phyloP scores from a whole-genome alignment of 2,113 vertebrate genomes.

The Sinocyclocheilus rhinocerous region DNA sequence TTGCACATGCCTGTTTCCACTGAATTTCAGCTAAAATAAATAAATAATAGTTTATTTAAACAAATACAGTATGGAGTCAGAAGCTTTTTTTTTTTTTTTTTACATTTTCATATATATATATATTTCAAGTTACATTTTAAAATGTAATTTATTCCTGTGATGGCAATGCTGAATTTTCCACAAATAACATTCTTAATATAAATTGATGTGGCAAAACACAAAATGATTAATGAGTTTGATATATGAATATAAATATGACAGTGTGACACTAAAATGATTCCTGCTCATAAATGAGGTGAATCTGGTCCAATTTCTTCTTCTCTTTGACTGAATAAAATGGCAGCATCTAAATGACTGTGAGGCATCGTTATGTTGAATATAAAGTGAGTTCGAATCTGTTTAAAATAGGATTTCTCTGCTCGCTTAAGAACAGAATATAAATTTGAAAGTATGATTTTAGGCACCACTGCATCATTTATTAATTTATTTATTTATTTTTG shows the following conservation, averaged over 20 bases:
- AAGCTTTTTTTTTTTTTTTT: neutral
- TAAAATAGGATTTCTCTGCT: slow-evolving; percentile 5
- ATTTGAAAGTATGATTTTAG: neutral
- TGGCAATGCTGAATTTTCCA: no score
- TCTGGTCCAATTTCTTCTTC: slow-evolving; percentile 13
- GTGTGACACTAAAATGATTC: neutral
- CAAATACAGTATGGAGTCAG: neutral
- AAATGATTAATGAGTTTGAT: neutral
- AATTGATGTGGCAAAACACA: neutral
- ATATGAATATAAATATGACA: neutral
- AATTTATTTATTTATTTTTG: neutral
- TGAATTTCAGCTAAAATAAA: neutral
- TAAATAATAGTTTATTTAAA: neutral
- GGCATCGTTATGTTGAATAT: slow-evolving; percentile 34
- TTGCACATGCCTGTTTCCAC: neutral
- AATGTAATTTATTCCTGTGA: neutral
- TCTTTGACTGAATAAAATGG: neutral
- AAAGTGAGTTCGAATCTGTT: neutral
- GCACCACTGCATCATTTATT: neutral
- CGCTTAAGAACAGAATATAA: neutral
- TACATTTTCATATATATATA: no score
- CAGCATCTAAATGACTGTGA: neutral
- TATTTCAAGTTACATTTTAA: no score
- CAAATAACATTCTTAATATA: neutral
- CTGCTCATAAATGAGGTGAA: neutral